Percentiles rank a stretch among this genome's conserved stretches.
phyloP scores from a whole-genome alignment of 2,113 vertebrate species.

The Prunella fulvescens region DNA sequence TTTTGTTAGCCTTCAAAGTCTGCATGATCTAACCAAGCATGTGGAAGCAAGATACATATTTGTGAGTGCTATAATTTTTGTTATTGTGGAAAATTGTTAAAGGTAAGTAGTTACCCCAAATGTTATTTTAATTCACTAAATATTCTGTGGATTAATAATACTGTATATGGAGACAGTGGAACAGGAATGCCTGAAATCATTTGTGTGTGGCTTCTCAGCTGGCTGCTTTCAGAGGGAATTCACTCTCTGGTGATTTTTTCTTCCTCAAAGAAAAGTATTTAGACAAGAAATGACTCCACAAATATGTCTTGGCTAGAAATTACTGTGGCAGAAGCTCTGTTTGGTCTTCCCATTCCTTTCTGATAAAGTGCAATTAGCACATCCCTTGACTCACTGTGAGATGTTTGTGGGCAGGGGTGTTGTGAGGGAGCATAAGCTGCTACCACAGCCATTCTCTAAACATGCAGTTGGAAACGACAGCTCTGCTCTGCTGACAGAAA shows the following conservation, averaged over 20 bases:
- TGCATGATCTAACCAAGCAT: constrained; percentile 9
- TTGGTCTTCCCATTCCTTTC: not conserved
- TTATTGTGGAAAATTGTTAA: not conserved
- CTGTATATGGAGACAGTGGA: not conserved
- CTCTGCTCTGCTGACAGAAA: constrained; percentile 38
- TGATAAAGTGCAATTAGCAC: not conserved
- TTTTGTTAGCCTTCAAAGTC: constrained; percentile 41
- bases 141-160: not conserved
- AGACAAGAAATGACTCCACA: not conserved
- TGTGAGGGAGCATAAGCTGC: constrained; percentile 23
- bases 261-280: not conserved
- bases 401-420: not conserved
- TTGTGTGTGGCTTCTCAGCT: not conserved
- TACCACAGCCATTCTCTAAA: not conserved
- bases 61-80: not conserved
- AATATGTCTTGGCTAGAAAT: not conserved
- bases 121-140: not conserved
- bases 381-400: not conserved
- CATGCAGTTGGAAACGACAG: not conserved
- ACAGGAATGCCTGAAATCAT: not conserved
- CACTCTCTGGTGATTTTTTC: not conserved
- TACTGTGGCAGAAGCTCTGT: not conserved
- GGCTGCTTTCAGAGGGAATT: not conserved
- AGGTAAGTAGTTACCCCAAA: not conserved
- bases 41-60: not conserved